phyloP scores from a whole-genome alignment of 2,888 invertebrate species.

The Himalopsyche japonica region DNA sequence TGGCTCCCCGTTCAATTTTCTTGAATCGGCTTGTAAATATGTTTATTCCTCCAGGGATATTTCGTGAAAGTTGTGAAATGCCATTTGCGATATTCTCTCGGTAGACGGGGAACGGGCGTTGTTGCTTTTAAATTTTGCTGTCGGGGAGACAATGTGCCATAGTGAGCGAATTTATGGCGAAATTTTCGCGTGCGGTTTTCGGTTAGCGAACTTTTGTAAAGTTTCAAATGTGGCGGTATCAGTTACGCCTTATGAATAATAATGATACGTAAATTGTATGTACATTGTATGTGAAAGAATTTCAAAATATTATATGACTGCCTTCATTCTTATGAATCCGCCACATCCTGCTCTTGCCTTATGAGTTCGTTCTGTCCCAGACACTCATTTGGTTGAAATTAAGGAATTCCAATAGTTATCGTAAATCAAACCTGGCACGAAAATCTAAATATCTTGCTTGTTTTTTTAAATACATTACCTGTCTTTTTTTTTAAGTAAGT shows the following conservation, averaged over 20 bases:
- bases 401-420: no score
- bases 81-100: background rate
- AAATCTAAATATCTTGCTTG: no score
- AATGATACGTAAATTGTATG: no score
- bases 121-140: background rate
- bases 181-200: background rate
- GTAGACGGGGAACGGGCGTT: background rate
- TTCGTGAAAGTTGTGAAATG: background rate
- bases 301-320: no score
- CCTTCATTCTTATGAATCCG: no score
- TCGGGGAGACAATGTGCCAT: background rate
- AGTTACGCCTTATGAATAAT: background rate
- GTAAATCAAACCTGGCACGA: no score
- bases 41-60: background rate
- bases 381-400: no score
- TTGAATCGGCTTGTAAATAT: background rate
- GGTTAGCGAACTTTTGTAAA: background rate
- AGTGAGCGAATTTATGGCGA: background rate
- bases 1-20: background rate
- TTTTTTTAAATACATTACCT: no score
- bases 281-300: no score
- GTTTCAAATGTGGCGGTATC: background rate
- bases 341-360: no score
- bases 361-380: no score
- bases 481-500: no score